Conservation (phyloP, 2,797 vertebrate genomes). For the Myiotriccus ornatus region DNA sequence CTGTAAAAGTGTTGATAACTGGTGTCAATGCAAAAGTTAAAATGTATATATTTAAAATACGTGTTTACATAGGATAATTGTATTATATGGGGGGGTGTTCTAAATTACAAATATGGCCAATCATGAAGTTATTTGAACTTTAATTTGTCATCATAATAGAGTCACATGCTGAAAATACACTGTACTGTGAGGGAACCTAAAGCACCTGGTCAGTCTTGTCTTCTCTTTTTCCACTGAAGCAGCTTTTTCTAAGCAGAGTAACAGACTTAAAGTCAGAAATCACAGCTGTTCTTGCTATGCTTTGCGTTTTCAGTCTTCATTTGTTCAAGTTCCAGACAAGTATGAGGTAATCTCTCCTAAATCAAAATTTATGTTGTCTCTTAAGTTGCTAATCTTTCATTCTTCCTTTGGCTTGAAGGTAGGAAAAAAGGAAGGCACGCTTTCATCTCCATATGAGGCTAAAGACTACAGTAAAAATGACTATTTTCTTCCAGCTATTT, state of each 20-base stretch:
- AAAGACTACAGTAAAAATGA: not conserved
- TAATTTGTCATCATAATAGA: not conserved
- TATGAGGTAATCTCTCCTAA: conserved; percentile 56
- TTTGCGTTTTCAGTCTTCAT: conserved; percentile 40
- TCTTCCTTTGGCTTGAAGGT: not conserved
- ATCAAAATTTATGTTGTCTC: conserved; percentile 20
- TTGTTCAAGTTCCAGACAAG: conserved; percentile 48
- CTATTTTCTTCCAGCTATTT: not conserved
- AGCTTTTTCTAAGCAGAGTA: conserved; percentile 1
- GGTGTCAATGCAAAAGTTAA: not conserved
- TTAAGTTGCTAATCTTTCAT: conserved; percentile 10
- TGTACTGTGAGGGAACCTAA: not conserved
- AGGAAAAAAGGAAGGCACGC: not conserved
- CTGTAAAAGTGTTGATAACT: not conserved
- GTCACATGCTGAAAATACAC: not conserved
- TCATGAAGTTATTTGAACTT: not conserved
- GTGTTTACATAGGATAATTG: not conserved
- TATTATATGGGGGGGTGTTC: not conserved
- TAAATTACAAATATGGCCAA: not conserved
- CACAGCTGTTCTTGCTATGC: conserved; percentile 8
- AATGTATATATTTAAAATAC: not conserved
- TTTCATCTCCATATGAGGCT: not conserved
- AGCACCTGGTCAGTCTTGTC: not conserved
- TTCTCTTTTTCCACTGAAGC: not conserved
- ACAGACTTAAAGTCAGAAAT: conserved; percentile 38